Evolutionary conservation across 1,140 invertebrate genomes (phyloP).

Genomic region (Steinernema feltiae): DNA sequence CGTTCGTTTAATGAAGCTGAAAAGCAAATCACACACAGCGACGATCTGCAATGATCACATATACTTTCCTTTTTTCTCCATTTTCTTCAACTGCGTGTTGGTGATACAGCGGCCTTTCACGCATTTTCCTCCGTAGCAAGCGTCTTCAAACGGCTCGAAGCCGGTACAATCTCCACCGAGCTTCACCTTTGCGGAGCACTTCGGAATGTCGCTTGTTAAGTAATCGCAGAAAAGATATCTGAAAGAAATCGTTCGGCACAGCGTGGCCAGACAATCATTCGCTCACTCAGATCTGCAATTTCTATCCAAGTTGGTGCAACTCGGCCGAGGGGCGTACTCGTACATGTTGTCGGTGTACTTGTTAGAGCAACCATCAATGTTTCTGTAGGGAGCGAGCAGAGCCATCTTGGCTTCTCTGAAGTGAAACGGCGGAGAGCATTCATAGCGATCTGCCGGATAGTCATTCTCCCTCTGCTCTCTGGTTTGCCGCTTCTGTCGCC

Average conservation of each 20-base stretch:
- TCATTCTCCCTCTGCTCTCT: slow-evolving; percentile 35
- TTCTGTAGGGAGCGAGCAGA: slow-evolving; percentile 24
- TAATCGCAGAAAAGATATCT: slow-evolving; percentile 50
- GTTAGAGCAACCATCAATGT: slow-evolving; percentile 53
- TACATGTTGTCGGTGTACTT: slow-evolving; percentile 54
- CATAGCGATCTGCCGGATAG: slow-evolving; percentile 40
- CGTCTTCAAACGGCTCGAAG: slow-evolving; percentile 24
- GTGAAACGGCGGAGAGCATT: slow-evolving; percentile 36
- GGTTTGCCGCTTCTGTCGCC: slow-evolving; percentile 34
- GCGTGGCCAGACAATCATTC: background rate
- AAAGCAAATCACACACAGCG: background rate
- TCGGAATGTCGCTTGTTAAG: background rate
- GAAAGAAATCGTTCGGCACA: background rate
- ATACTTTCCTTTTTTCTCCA: background rate
- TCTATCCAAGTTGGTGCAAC: slow-evolving; percentile 29
- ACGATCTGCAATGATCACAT: background rate
- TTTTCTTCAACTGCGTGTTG: background rate
- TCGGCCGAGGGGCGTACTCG: slow-evolving; percentile 49
- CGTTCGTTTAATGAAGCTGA: background rate
- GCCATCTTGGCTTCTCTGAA: slow-evolving; percentile 44
- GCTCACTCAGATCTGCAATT: slow-evolving; percentile 50
- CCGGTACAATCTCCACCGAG: slow-evolving; percentile 16
- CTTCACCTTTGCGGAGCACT: slow-evolving; percentile 17
- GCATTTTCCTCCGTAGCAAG: slow-evolving; percentile 30
- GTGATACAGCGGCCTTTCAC: slow-evolving; percentile 18